Conservation (phyloP, 2,113 vertebrate species). For the Phaethornis superciliosus region DNA sequence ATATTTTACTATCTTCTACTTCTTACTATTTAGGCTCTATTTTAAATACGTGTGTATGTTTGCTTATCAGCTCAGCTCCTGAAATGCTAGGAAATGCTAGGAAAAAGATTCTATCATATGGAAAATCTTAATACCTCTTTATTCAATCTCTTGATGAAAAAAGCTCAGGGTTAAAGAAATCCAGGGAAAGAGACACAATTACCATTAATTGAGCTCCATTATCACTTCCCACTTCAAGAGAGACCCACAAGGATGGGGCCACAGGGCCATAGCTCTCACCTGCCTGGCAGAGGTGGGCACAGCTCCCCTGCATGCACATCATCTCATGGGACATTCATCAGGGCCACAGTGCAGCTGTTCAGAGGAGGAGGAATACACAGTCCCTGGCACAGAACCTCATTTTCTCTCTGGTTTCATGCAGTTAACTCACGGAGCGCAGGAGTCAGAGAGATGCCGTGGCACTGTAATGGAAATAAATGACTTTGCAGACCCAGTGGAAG, state of each 20-base stretch:
- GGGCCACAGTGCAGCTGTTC: not conserved
- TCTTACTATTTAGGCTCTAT: not conserved
- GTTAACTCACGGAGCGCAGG: not conserved
- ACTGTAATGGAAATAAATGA: constrained; percentile 19
- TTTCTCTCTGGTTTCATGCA: not conserved
- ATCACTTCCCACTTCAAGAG: not conserved
- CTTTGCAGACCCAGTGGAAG: not conserved
- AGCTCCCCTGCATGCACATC: rapidly evolving
- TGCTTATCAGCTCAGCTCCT: not conserved
- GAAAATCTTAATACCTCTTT: not conserved
- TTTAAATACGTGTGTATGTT: not conserved
- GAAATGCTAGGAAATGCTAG: not conserved
- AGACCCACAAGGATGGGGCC: not conserved
- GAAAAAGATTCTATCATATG: not conserved
- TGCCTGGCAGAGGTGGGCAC: rapidly evolving
- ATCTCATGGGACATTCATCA: not conserved
- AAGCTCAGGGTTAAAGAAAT: constrained; percentile 15
- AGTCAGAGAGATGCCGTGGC: not conserved
- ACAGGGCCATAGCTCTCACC: rapidly evolving
- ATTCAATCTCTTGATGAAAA: not conserved
- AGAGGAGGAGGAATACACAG: not conserved
- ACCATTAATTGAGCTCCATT: not conserved
- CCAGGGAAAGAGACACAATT: not conserved
- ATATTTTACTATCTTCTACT: not conserved
- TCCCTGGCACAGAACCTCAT: not conserved